Evolutionary conservation across 2,797 vertebrate species (phyloP).

Genomic region (Antennarius maculatus): DNA sequence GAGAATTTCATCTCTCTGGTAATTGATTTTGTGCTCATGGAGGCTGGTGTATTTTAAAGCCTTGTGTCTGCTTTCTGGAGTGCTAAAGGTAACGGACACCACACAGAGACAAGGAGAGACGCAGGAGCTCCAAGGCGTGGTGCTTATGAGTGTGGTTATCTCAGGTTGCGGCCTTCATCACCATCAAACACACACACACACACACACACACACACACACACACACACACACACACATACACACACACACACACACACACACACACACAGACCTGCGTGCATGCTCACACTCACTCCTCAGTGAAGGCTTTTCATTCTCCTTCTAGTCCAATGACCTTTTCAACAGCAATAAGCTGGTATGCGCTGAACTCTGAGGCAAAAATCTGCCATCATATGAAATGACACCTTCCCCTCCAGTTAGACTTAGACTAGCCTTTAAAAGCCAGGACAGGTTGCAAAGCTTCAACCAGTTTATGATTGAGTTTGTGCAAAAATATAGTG

Average conservation of each 20-base stretch:
- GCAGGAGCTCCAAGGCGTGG: constrained; percentile 53
- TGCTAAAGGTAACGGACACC: constrained; percentile 71
- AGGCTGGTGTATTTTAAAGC: constrained; percentile 51
- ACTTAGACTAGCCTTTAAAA: constrained; percentile 54
- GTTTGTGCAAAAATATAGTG: constrained; percentile 4
- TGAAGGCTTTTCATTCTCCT: constrained; percentile 65
- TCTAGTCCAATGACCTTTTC: constrained; percentile 72
- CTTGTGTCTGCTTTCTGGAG: constrained; percentile 67
- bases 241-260: neutral
- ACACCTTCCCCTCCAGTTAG: constrained; percentile 65
- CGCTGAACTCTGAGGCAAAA: constrained; percentile 62
- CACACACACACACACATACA: neutral
- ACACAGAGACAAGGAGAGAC: constrained; percentile 40
- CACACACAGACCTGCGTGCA: neutral
- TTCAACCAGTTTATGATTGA: constrained; percentile 18
- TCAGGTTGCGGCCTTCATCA: constrained; percentile 61
- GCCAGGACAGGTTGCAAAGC: constrained; percentile 40
- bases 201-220: constrained; percentile 1
- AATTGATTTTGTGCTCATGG: constrained; percentile 74
- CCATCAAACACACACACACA: constrained; percentile 11
- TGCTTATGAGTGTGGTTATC: constrained; percentile 57
- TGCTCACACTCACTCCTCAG: constrained; percentile 26
- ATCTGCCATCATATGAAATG: constrained; percentile 69
- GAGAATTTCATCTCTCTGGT: constrained; percentile 75
- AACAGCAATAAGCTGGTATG: constrained; percentile 73